phyloP scores from a whole-genome alignment of 1,140 invertebrate species.

The Panagrolaimus sp. region DNA sequence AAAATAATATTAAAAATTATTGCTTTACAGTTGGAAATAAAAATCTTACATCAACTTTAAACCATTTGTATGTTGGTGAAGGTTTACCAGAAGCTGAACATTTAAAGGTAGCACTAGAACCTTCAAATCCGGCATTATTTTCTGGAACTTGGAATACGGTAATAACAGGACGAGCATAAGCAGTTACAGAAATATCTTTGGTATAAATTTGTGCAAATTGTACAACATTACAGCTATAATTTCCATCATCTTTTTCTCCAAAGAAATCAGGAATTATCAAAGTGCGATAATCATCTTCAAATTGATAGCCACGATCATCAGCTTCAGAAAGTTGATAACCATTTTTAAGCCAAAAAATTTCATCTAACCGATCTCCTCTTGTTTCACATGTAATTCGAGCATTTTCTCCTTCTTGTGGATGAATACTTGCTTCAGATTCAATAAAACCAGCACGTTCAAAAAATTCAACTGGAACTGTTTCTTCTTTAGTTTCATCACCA shows the following conservation, averaged over 20 bases:
- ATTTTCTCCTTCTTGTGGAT: conserved; percentile 7
- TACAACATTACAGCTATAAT: not conserved
- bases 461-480: not conserved
- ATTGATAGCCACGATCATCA: not conserved
- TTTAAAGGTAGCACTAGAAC: not conserved
- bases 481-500: conserved; percentile 8
- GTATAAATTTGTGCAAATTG: conserved; percentile 9
- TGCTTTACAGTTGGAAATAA: not conserved
- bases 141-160: not conserved
- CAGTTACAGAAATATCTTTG: not conserved
- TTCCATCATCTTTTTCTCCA: conserved; percentile 6
- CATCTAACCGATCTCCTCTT: not conserved
- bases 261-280: conserved; percentile 1
- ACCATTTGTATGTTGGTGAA: conserved; percentile 5
- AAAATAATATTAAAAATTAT: not conserved
- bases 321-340: not conserved
- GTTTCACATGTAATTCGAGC: not conserved
- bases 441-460: conserved; percentile 6
- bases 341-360: conserved; percentile 5
- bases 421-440: not conserved
- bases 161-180: conserved; percentile 7
- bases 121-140: conserved; percentile 1
- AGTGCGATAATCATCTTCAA: conserved; percentile 6
- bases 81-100: not conserved
- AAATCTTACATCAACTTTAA: conserved; percentile 1